phyloP scores from a whole-genome alignment of 2,113 vertebrate species.

The Phasianus colchicus region DNA sequence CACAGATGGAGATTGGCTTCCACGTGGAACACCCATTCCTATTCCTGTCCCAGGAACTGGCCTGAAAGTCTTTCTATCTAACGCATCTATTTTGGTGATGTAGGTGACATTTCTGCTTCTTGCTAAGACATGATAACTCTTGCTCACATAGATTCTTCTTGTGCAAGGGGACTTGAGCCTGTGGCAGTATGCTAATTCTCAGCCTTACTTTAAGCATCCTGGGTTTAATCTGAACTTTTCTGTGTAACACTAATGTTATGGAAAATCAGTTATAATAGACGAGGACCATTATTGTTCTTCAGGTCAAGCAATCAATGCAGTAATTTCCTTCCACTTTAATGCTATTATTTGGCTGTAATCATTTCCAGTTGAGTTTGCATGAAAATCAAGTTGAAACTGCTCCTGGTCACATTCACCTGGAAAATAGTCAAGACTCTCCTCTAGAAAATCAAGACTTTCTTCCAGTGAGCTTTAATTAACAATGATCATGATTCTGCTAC shows the following conservation, averaged over 20 bases:
- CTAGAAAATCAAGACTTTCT: conserved; percentile 46
- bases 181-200: not conserved
- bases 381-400: conserved; percentile 49
- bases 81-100: not conserved
- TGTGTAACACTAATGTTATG: conserved; percentile 44
- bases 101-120: not conserved
- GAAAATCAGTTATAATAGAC: conserved; percentile 57
- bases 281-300: conserved; percentile 59
- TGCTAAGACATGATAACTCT: not conserved
- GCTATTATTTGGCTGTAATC: conserved; percentile 60
- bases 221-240: conserved; percentile 40
- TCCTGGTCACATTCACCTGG: conserved; percentile 45
- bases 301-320: conserved; percentile 71
- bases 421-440: conserved; percentile 34
- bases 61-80: not conserved
- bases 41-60: not conserved
- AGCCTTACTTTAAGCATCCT: conserved; percentile 11
- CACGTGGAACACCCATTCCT: not conserved
- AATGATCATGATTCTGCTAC: not conserved
- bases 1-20: not conserved
- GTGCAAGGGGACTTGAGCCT: not conserved
- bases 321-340: conserved; percentile 72
- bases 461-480: conserved; percentile 23
- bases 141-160: not conserved
- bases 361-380: conserved; percentile 65